A percentile compares a stretch with the other conserved stretches of the same genome.
Evolutionary conservation across 2,797 vertebrate genomes (phyloP).

Genomic region (Chromis chromis): DNA sequence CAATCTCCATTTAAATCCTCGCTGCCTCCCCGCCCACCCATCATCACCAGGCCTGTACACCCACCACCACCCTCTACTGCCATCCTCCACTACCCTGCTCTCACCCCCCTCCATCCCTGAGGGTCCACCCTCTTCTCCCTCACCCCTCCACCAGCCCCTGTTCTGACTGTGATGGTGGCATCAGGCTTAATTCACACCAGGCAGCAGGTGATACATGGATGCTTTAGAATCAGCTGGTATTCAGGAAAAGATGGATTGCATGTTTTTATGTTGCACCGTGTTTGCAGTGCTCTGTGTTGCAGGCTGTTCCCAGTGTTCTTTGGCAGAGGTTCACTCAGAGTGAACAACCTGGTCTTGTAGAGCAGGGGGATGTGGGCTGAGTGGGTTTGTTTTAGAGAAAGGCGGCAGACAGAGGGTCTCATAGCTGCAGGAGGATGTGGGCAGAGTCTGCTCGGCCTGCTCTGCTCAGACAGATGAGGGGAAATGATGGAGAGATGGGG

Average conservation of each 20-base stretch:
- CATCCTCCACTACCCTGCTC: constrained; percentile 36
- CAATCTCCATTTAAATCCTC: constrained; percentile 86
- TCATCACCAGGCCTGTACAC: constrained; percentile 71
- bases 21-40: constrained; percentile 77
- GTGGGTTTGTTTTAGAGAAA: constrained; percentile 63
- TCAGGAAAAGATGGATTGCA: constrained; percentile 33
- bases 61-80: constrained; percentile 57
- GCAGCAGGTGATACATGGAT: constrained; percentile 71
- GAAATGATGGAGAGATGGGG: constrained; percentile 72
- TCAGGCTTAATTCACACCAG: constrained; percentile 60
- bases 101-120: constrained; percentile 29
- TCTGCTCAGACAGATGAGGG: constrained; percentile 65
- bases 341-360: constrained; percentile 39
- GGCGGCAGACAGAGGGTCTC: constrained; percentile 61
- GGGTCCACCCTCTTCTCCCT: constrained; percentile 36
- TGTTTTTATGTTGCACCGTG: constrained; percentile 31
- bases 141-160: constrained; percentile 11
- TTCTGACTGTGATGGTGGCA: constrained; percentile 51
- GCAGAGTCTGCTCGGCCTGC: constrained; percentile 53
- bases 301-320: constrained; percentile 41
- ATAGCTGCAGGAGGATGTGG: constrained; percentile 73
- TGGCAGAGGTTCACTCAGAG: constrained; percentile 52
- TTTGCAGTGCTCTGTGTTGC: constrained; percentile 10
- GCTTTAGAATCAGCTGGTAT: constrained; percentile 65
- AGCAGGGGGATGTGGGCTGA: constrained; percentile 58